These are phyloP conservation scores for Polyommatus iphigenia DNA, from an alignment of 2,888 invertebrate genomes.

Conservation along the genomic window DNA sequence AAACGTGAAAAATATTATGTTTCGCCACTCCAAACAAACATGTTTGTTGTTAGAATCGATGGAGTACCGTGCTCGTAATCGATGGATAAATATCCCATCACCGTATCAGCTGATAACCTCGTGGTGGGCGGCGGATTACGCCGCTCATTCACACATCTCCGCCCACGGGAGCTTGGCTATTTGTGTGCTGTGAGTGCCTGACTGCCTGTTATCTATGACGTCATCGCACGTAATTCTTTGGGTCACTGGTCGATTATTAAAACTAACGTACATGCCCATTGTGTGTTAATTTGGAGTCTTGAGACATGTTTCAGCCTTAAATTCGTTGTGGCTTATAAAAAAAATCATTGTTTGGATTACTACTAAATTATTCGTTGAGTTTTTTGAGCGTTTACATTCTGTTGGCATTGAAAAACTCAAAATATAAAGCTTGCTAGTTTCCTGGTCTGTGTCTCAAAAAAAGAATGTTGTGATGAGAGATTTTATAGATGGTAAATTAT, in stretches of 20 bases:
- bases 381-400: not conserved
- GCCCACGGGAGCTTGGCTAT: not conserved
- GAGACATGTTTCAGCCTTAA: not conserved
- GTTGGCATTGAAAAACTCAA: too few species aligned
- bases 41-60: not conserved
- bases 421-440: too few species aligned
- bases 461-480: too few species aligned
- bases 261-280: not conserved
- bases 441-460: too few species aligned
- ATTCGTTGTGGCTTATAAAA: not conserved
- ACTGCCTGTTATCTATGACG: not conserved
- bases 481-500: too few species aligned
- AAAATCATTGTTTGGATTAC: too few species aligned
- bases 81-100: constrained; percentile 9
- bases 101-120: constrained; percentile 3
- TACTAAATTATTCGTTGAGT: not conserved
- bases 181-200: not conserved
- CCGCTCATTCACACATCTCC: not conserved
- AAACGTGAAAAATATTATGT: not conserved
- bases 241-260: not conserved
- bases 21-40: not conserved
- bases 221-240: not conserved
- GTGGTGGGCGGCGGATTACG: constrained; percentile 1
- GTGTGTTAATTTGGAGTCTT: not conserved
- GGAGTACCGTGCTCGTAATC: not conserved